phyloP scores from a whole-genome alignment of 2,888 invertebrate genomes.

The Acanthacorydalis orientalis region DNA sequence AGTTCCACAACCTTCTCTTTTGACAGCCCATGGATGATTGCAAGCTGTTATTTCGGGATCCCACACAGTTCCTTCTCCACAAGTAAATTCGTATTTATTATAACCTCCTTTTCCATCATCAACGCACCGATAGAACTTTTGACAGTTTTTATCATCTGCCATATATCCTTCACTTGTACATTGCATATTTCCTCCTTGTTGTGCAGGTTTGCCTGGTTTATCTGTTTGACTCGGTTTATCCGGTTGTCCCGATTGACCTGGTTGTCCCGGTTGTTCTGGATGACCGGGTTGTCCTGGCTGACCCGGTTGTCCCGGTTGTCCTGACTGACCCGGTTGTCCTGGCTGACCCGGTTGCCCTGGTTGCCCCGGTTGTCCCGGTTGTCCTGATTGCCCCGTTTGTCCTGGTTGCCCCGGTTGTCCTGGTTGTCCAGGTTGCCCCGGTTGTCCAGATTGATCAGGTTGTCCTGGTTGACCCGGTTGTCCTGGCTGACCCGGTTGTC shows the following conservation, averaged over 20 bases:
- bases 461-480: no score
- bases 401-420: no score
- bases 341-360: no score
- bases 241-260: slow-evolving; percentile 6
- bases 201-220: slow-evolving; percentile 15
- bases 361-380: no score
- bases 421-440: no score
- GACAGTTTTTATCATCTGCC: slow-evolving; percentile 18
- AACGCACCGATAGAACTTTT: slow-evolving; percentile 20
- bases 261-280: no score
- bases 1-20: slow-evolving; percentile 17
- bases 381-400: no score
- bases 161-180: slow-evolving; percentile 19
- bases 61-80: slow-evolving; percentile 54
- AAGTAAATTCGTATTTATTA: slow-evolving; percentile 38
- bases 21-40: slow-evolving; percentile 46
- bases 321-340: no score
- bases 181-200: slow-evolving; percentile 12
- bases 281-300: no score
- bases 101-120: slow-evolving; percentile 12
- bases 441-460: no score
- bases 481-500: no score
- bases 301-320: no score
- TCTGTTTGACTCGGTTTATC: slow-evolving; percentile 19
- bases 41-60: slow-evolving; percentile 48